Conservation (phyloP, 2,797 vertebrate genomes). For the Malacoraja senta region DNA sequence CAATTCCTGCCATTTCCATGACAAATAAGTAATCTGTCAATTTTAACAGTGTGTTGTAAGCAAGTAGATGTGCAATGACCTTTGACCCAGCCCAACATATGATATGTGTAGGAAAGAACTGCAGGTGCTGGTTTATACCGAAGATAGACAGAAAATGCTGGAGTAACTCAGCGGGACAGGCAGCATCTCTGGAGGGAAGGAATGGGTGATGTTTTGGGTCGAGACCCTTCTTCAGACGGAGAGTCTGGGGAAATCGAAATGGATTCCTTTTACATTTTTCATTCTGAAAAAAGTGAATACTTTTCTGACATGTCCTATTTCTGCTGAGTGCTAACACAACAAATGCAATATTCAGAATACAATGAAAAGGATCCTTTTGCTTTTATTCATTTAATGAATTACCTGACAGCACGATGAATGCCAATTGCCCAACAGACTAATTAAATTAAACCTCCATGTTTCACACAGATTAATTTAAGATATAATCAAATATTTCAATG, state of each 20-base stretch:
- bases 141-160: too few relatives aligned
- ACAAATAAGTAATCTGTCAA: not conserved
- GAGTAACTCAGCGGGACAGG: too few relatives aligned
- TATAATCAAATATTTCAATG: slow-evolving; percentile 5
- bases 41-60: not conserved
- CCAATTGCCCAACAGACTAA: not conserved
- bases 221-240: too few relatives aligned
- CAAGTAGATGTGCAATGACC: too few relatives aligned
- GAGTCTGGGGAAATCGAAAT: too few relatives aligned
- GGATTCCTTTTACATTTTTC: not conserved
- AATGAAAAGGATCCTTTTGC: too few relatives aligned
- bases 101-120: not conserved
- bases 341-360: not conserved
- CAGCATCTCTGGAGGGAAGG: too few relatives aligned
- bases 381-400: not conserved
- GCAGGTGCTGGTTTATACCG: too few relatives aligned
- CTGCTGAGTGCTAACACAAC: not conserved
- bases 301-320: not conserved
- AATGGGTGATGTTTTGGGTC: too few relatives aligned
- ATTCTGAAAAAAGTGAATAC: not conserved
- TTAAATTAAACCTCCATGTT: slow-evolving; percentile 28
- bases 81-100: not conserved
- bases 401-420: not conserved
- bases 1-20: not conserved
- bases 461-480: not conserved